Base-by-base conservation (phyloP, 2,888 invertebrate genomes). In the Vesta saturnalis region DNA sequence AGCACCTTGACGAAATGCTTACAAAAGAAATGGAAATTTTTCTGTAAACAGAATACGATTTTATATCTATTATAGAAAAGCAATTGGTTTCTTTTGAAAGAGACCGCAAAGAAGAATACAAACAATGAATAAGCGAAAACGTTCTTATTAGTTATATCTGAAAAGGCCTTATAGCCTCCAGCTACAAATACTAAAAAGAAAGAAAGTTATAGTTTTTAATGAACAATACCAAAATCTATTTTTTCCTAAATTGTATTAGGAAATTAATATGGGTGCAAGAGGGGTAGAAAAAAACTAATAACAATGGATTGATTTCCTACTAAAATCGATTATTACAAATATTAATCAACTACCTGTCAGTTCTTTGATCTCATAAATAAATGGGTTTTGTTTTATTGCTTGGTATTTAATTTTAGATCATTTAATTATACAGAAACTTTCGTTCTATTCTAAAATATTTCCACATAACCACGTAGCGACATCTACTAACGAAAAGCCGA, bases 311-410 rank as follows among this genome's bases (percentile, higher is more conserved):
- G 63, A 63, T 70, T 70, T 72, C 69, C 73, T 64, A 72, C 77
- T 76, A 69, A 78, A 80, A 80, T 80, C 80, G 79, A 80, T 80
- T 80, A 80, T 80, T 79, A 78, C 79, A 79, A 80, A 80, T 80
- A 80, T 80, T 80, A 80, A 80, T 80, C 79, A 79, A 77, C 75
- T 74, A 75, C 75, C 79, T 78, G 78, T 78, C 79, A 79, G 76
- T 68, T 68, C 64, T 56, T 64, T 47, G 30, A 64, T 46, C 60
- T 43, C 35, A 52, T 23, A 43, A 54, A 65, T 60, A 65, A 62
- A 64, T 68, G 49, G n/a, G 64, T 64, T 68, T 64, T 68, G 64
- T 68, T 55, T 43, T 68, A 64, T 43, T 47, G 18, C 35, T 47
- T 23, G 49, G 56, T 57, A 39, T 63, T 63, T 57, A 30, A 39